A percentile compares a stretch with the other conserved stretches of the same genome.
Conservation (phyloP, 2,888 invertebrate species). For the Physocephala rufipes region DNA sequence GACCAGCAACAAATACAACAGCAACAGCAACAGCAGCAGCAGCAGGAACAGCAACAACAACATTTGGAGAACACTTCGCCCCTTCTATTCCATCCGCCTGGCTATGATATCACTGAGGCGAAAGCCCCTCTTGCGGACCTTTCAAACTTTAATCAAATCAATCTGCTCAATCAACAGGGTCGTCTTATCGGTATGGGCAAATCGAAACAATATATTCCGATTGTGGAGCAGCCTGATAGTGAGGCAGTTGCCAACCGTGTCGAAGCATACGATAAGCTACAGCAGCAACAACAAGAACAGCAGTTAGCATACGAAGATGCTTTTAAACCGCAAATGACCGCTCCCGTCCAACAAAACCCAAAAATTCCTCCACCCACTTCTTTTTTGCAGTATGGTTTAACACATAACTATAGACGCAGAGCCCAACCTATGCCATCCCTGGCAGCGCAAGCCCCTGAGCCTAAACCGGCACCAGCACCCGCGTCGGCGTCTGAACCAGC, state of each 20-base stretch:
- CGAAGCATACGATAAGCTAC: neutral
- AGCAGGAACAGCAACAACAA: conserved; percentile 28
- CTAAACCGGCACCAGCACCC: neutral
- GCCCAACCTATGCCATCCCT: neutral
- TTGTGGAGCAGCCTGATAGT: conserved; percentile 49
- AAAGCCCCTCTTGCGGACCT: conserved; percentile 2
- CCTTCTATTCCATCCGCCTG: conserved; percentile 58
- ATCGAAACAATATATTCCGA: conserved; percentile 58
- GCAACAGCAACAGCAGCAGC: neutral
- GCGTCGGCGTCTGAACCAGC: neutral
- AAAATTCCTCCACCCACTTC: conserved; percentile 52
- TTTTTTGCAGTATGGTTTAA: conserved; percentile 54
- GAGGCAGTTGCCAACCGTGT: conserved; percentile 40
- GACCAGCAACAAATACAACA: too few species aligned
- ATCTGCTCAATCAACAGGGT: conserved; percentile 49
- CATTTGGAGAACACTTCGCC: conserved; percentile 62
- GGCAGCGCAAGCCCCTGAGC: neutral
- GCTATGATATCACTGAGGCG: neutral
- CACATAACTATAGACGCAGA: conserved; percentile 58
- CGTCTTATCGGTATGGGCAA: conserved; percentile 59
- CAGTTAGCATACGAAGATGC: conserved; percentile 8
- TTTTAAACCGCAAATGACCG: conserved; percentile 5
- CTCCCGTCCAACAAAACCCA: conserved; percentile 18
- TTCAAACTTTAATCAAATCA: conserved; percentile 36
- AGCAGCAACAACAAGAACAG: conserved; percentile 9